These are phyloP conservation scores for Lepidonotus clava DNA, from an alignment of 2,888 invertebrate species.

Conservation along the genomic window DNA sequence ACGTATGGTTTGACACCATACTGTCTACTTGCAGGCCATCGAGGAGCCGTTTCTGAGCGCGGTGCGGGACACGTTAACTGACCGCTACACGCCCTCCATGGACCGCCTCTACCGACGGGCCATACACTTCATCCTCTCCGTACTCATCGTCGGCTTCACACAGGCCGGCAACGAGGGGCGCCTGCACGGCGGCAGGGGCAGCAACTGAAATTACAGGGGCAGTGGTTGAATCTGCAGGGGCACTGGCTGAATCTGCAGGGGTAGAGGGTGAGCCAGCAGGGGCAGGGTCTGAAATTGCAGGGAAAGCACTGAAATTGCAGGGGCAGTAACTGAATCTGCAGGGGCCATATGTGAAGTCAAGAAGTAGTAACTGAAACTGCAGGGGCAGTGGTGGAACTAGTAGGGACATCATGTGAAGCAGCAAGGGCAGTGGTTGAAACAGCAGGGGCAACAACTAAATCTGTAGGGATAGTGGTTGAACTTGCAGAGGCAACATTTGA, in stretches of 20 bases:
- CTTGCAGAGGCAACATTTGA: too few relatives aligned
- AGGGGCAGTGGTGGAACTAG: too few relatives aligned
- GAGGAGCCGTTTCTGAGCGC: conserved; percentile 92
- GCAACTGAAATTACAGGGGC: too few relatives aligned
- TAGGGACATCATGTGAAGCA: too few relatives aligned
- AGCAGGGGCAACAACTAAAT: too few relatives aligned
- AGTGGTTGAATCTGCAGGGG: neutral
- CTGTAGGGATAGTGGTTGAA: too few relatives aligned
- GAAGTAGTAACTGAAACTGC: too few relatives aligned
- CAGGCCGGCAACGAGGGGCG: conserved; percentile 63
- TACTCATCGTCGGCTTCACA: conserved; percentile 89
- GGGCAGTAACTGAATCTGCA: too few relatives aligned
- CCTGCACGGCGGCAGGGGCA: neutral
- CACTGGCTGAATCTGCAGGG: neutral
- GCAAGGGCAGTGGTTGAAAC: too few relatives aligned
- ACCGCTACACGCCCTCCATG: conserved; percentile 93
- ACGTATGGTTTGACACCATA: too few relatives aligned
- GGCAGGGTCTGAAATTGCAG: neutral
- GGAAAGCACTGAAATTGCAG: neutral
- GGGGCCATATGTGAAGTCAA: too few relatives aligned
- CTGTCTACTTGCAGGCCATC: conserved; percentile 87
- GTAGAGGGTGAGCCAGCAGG: neutral
- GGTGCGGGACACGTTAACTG: conserved; percentile 88
- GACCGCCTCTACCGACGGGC: conserved; percentile 92
- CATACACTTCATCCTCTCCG: conserved; percentile 92